These are phyloP conservation scores for Willisornis vidua DNA, from an alignment of 2,113 vertebrate genomes.

Conservation along the genomic window DNA sequence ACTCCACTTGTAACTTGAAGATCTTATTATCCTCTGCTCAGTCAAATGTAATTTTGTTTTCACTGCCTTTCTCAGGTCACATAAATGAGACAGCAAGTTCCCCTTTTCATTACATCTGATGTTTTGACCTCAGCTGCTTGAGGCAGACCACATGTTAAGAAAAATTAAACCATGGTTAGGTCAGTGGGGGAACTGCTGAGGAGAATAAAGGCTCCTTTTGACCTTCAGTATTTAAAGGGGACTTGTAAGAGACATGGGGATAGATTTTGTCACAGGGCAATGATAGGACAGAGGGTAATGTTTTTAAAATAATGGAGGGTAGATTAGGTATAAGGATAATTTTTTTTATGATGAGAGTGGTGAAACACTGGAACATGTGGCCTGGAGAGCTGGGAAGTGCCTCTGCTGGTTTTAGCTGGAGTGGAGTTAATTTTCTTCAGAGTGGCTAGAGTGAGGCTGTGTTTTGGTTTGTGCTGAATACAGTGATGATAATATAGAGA, in stretches of 20 bases:
- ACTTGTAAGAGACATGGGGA: neutral
- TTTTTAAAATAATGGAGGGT: neutral
- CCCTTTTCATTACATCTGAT: constrained; percentile 4
- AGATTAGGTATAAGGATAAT: neutral
- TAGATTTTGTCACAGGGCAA: neutral
- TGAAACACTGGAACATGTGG: neutral
- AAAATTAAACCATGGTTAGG: neutral
- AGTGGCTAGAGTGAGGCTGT: neutral
- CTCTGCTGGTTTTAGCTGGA: neutral
- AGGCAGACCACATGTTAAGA: neutral
- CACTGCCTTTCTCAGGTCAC: constrained; percentile 33
- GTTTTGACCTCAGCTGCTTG: constrained; percentile 4
- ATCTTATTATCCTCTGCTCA: constrained; percentile 64
- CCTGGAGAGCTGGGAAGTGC: neutral
- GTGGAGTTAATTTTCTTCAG: neutral
- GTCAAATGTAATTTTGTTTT: constrained; percentile 55
- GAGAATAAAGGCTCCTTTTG: neutral
- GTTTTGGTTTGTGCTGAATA: neutral
- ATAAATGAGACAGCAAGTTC: constrained; percentile 29
- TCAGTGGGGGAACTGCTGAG: neutral
- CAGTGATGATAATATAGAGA: neutral
- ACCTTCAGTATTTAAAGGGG: neutral
- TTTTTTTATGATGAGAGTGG: neutral
- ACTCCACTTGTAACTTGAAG: constrained; percentile 25
- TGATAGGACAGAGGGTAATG: accelerated